Percentiles rank a stretch among this genome's conserved stretches.
Conservation (phyloP, 2,113 vertebrate genomes). For the Gulo gulo region DNA sequence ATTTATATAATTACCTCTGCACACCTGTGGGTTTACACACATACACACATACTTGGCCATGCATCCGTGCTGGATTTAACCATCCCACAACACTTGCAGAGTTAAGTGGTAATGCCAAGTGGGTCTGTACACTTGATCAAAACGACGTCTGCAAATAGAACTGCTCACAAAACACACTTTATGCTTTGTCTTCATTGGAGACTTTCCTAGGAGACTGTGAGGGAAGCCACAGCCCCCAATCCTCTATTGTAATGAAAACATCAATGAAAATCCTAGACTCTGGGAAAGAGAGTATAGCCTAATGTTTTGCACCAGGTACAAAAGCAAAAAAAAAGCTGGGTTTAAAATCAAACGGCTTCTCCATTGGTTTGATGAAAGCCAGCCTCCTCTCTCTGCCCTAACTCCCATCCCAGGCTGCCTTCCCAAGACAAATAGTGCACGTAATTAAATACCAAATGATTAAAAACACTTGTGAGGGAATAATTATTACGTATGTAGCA, state of each 20-base stretch:
- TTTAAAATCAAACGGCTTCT: slow-evolving; percentile 8
- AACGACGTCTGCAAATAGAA: background rate
- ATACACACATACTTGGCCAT: background rate
- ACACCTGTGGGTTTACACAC: background rate
- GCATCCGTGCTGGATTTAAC: background rate
- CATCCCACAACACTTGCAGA: background rate
- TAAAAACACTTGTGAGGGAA: slow-evolving; percentile 52
- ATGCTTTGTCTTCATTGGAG: background rate
- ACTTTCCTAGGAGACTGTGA: background rate
- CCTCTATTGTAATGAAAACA: background rate
- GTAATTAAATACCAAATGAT: slow-evolving; percentile 63
- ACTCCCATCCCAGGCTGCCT: background rate
- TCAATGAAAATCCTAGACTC: background rate
- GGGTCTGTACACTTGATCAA: background rate
- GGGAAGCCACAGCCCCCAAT: no score
- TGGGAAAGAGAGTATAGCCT: background rate
- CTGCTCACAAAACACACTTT: background rate
- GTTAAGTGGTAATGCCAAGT: background rate
- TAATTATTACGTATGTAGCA: background rate
- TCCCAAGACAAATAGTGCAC: slow-evolving; percentile 52
- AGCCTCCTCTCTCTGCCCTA: background rate
- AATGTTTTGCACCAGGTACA: background rate
- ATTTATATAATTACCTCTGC: background rate
- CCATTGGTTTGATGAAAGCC: background rate
- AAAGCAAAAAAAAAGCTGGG: background rate